A percentile compares a stretch with the other conserved stretches of the same genome.
phyloP scores from a whole-genome alignment of 1,140 invertebrate genomes.

The Portunus trituberculatus region DNA sequence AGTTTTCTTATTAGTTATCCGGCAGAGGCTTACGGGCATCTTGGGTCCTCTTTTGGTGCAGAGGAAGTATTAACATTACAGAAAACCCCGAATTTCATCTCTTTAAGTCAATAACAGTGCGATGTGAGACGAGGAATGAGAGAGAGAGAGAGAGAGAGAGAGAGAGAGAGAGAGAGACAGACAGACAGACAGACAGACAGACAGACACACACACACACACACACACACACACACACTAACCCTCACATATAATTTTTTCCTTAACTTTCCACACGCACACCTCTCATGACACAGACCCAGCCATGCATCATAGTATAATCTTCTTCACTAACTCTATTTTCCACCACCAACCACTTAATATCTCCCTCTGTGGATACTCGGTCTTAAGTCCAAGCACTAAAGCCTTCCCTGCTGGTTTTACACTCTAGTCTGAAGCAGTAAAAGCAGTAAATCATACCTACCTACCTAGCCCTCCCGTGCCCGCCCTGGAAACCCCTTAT shows the following conservation, averaged over 20 bases:
- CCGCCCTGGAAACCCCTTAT: too few relatives aligned
- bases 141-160: background rate
- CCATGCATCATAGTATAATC: background rate
- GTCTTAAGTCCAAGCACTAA: too few relatives aligned
- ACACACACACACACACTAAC: too few relatives aligned
- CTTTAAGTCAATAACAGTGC: background rate
- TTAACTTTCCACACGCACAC: background rate
- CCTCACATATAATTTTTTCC: too few relatives aligned
- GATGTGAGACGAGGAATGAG: background rate
- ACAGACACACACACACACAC: too few relatives aligned
- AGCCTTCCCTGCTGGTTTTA: too few relatives aligned
- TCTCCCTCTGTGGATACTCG: too few relatives aligned
- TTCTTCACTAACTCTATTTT: background rate
- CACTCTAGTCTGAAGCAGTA: too few relatives aligned
- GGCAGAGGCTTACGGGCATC: background rate
- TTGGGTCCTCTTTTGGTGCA: background rate
- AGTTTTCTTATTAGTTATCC: background rate
- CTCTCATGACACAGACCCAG: background rate
- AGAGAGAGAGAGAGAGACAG: background rate
- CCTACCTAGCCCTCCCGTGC: too few relatives aligned
- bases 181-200: background rate
- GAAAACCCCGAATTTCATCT: background rate
- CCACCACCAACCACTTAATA: too few relatives aligned
- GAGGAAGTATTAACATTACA: background rate
- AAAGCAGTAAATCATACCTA: too few relatives aligned